Percentiles rank a stretch among this genome's conserved stretches.
Conservation (phyloP, 2,888 invertebrate species). For the Lamellibrachia columna region DNA sequence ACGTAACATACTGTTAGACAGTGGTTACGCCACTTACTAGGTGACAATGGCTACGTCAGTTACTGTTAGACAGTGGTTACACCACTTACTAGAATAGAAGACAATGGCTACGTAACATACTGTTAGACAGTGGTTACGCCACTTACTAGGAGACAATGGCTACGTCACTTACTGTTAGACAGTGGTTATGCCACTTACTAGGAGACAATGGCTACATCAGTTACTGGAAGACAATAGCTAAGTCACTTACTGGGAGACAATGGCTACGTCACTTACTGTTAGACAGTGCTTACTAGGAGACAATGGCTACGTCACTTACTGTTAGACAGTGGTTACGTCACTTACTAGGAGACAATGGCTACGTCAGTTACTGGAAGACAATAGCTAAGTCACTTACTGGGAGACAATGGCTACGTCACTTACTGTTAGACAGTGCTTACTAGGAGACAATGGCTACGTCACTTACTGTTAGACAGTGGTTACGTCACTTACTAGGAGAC, state of each 20-base stretch:
- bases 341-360: too few relatives aligned
- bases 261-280: too few relatives aligned
- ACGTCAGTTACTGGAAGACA: too few relatives aligned
- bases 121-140: background rate
- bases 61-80: background rate
- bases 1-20: background rate
- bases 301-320: background rate
- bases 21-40: too few relatives aligned
- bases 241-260: too few relatives aligned
- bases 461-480: background rate
- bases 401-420: too few relatives aligned
- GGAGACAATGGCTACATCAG: background rate
- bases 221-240: background rate
- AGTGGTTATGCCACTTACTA: background rate
- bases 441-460: background rate
- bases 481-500: background rate
- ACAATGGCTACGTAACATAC: background rate
- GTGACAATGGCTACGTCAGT: background rate
- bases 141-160: background rate
- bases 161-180: background rate
- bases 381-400: too few relatives aligned
- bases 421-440: slow-evolving; percentile 79
- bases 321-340: too few relatives aligned
- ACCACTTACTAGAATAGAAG: background rate
- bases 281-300: background rate